A percentile compares a stretch with the other conserved stretches of the same genome.
These are phyloP conservation scores for Cebus imitator DNA, from an alignment of 2,113 vertebrate genomes.

Conservation along the genomic window DNA sequence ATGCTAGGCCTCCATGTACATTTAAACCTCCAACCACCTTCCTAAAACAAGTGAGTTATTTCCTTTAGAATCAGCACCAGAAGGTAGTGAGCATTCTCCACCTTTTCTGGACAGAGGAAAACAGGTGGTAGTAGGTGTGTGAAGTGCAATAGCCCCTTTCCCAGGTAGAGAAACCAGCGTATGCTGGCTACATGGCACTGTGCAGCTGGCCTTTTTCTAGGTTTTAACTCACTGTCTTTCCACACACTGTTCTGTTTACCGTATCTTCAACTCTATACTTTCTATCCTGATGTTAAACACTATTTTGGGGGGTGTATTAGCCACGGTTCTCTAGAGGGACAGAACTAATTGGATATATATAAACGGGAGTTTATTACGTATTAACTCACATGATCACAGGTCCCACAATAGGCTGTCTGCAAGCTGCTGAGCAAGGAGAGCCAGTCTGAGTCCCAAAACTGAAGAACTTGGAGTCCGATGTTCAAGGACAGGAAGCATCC, in stretches of 20 bases:
- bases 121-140: neutral
- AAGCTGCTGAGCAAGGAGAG: no score
- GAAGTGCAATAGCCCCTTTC: rapidly evolving
- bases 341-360: no score
- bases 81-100: neutral
- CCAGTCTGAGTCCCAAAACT: no score
- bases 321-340: no score
- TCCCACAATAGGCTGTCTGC: no score
- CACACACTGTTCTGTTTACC: neutral
- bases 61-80: neutral
- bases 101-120: neutral
- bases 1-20: neutral
- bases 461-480: no score
- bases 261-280: neutral
- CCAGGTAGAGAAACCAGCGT: neutral
- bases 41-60: neutral
- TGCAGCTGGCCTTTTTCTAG: rapidly evolving
- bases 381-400: no score
- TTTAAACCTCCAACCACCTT: neutral
- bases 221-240: neutral
- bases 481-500: no score
- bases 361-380: no score
- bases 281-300: neutral
- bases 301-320: neutral
- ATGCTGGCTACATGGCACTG: neutral